Evolutionary conservation across 35 echinoderm and acorn worm genomes (phyloP).

Genomic region (Anneissia japonica): DNA sequence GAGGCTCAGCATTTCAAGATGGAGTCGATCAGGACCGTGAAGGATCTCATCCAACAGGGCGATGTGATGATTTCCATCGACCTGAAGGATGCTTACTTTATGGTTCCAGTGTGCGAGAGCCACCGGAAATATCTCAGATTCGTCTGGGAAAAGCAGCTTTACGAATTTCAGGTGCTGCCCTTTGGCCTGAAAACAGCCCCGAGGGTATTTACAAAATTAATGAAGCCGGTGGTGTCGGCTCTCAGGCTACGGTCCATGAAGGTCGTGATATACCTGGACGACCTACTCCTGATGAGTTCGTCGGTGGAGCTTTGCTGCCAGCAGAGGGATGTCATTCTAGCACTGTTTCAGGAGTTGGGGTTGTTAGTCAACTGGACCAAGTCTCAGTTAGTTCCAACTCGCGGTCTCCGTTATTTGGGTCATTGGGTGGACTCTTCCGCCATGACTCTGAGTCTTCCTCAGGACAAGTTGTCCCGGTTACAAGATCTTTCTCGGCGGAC

Average conservation of each 20-base stretch:
- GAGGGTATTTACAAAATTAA: conserved; percentile 19
- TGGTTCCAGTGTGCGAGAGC: not conserved
- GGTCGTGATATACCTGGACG: conserved; percentile 32
- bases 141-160: conserved; percentile 11
- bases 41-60: not conserved
- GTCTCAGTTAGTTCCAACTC: not conserved
- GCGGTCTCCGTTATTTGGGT: not conserved
- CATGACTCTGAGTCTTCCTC: conserved; percentile 3
- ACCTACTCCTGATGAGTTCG: conserved; percentile 8
- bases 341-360: not conserved
- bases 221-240: conserved; percentile 15
- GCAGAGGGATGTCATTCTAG: not conserved
- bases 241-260: not conserved
- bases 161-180: not conserved
- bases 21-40: conserved; percentile 7
- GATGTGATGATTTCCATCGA: conserved; percentile 17
- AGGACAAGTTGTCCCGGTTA: conserved; percentile 4
- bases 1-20: conserved; percentile 5
- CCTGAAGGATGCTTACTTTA: conserved; percentile 27
- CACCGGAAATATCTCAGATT: conserved; percentile 35
- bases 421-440: not conserved
- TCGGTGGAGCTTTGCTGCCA: not conserved
- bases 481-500: not conserved
- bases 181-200: conserved; percentile 5
- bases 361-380: conserved; percentile 16